Evolutionary conservation across 2,888 invertebrate genomes (phyloP).

Genomic region (Sepiola atlantica): DNA sequence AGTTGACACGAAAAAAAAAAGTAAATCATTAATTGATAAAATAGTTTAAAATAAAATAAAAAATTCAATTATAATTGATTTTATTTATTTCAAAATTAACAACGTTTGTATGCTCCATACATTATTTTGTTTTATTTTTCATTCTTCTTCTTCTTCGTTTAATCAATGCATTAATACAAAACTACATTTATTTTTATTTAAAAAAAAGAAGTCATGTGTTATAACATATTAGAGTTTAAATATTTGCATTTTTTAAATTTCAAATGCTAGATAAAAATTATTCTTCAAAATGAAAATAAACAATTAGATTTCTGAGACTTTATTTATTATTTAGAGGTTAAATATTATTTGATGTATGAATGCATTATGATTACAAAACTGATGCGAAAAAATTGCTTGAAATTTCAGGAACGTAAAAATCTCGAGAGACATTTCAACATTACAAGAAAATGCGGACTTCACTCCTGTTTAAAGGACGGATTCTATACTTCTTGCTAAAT

Average conservation of each 20-base stretch:
- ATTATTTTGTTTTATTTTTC: background rate
- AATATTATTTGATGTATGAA: background rate
- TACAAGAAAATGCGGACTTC: background rate
- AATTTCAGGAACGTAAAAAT: background rate
- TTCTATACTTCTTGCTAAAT: background rate
- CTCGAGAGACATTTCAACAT: background rate
- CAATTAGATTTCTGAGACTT: background rate
- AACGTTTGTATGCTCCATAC: background rate
- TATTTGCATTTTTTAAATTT: background rate
- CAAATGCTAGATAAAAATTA: background rate
- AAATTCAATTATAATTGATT: background rate
- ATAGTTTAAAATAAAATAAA: too few relatives aligned
- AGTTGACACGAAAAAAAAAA: too few relatives aligned
- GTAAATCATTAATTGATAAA: too few relatives aligned
- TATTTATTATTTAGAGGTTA: background rate
- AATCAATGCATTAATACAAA: background rate
- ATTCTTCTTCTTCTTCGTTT: background rate
- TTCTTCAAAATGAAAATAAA: background rate
- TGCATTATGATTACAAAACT: background rate
- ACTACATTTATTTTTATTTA: background rate
- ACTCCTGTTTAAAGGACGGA: background rate
- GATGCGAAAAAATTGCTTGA: background rate
- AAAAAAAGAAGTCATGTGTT: background rate
- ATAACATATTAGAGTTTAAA: background rate
- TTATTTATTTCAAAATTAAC: background rate